These are phyloP conservation scores for Leistus spinibarbis DNA, from an alignment of 2,888 invertebrate genomes.

Conservation along the genomic window DNA sequence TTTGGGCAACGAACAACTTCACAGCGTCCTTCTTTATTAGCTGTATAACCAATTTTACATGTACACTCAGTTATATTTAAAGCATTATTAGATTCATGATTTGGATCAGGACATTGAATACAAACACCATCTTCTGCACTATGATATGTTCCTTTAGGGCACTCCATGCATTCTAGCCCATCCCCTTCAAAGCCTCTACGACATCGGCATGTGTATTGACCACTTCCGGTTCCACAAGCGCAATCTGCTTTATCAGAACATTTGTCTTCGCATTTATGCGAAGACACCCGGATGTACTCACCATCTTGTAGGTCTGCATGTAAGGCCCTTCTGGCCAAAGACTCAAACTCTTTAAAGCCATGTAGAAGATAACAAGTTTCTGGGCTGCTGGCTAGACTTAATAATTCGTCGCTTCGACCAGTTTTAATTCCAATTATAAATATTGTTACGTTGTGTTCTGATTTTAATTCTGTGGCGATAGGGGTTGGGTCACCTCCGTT, in stretches of 20 bases:
- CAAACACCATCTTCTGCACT: constrained; percentile 45
- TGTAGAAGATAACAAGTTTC: constrained; percentile 69
- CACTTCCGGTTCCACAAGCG: constrained; percentile 70
- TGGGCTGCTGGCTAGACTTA: constrained; percentile 68
- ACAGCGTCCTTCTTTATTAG: constrained; percentile 59
- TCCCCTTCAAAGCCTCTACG: constrained; percentile 69
- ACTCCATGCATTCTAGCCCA: constrained; percentile 55
- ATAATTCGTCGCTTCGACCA: constrained; percentile 68
- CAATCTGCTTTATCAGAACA: constrained; percentile 71
- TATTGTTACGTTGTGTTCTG: constrained; percentile 58
- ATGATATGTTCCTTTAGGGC: constrained; percentile 32
- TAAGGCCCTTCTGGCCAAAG: constrained; percentile 68
- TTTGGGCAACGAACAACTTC: constrained; percentile 68
- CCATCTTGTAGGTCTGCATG: constrained; percentile 71
- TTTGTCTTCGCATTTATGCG: constrained; percentile 52
- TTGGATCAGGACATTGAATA: constrained; percentile 66
- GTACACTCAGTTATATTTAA: constrained; percentile 63
- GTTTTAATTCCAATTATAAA: constrained; percentile 67
- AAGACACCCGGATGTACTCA: constrained; percentile 61
- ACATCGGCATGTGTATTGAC: constrained; percentile 72
- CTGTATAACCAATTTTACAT: constrained; percentile 67
- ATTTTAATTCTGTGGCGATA: constrained; percentile 63
- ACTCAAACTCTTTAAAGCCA: constrained; percentile 72
- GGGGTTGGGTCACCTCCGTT: constrained; percentile 72
- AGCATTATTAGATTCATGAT: constrained; percentile 65